Conservation (phyloP, 2,797 vertebrate species). For the Gobio occitaniae region DNA sequence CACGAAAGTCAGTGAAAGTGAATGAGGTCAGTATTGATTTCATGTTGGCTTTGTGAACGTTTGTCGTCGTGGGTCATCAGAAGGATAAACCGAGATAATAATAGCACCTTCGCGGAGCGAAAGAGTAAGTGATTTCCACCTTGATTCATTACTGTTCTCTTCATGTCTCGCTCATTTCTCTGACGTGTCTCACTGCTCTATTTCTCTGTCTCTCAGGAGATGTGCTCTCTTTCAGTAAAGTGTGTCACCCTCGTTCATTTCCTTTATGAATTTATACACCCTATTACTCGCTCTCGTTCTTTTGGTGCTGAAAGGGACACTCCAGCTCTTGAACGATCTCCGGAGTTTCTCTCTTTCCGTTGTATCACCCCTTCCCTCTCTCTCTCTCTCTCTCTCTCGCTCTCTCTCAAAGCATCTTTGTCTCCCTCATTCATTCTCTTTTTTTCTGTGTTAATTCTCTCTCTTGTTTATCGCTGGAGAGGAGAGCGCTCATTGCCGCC, state of each 20-base stretch:
- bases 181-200: constrained; percentile 18
- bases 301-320: background rate
- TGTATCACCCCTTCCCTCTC: background rate
- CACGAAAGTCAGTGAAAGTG: background rate
- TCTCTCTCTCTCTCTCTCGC: background rate
- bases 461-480: constrained; percentile 14
- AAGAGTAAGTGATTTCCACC: background rate
- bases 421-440: background rate
- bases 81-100: background rate
- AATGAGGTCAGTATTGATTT: constrained; percentile 29
- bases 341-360: constrained; percentile 27
- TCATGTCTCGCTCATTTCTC: background rate
- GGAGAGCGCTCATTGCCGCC: constrained; percentile 7
- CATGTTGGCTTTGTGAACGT: background rate
- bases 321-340: background rate
- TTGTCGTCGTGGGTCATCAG: constrained; percentile 4
- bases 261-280: constrained; percentile 14
- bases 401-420: background rate
- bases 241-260: constrained; percentile 41
- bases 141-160: background rate
- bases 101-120: background rate
- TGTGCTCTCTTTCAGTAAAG: constrained; percentile 38
- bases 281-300: constrained; percentile 18
- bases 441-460: constrained; percentile 20
- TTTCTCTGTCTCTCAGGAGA: constrained; percentile 37